These are phyloP conservation scores for Hafferia zeledoni DNA, from an alignment of 2,797 vertebrate genomes.

Conservation along the genomic window DNA sequence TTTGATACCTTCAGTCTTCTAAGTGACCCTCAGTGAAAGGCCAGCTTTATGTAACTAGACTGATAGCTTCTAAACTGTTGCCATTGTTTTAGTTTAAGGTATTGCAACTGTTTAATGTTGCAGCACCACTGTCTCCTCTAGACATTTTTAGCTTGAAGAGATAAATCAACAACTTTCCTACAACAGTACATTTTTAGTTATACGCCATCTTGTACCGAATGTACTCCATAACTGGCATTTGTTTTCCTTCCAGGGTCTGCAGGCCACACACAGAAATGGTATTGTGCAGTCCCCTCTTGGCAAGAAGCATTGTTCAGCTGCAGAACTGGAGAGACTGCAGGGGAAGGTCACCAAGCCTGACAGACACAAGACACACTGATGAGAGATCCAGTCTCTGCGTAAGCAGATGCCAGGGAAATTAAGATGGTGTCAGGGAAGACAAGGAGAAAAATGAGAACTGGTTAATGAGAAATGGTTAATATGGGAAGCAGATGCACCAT, in stretches of 20 bases:
- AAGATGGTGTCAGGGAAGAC: neutral
- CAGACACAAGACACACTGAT: neutral
- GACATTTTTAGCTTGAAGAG: neutral
- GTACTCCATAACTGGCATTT: neutral
- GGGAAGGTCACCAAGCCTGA: neutral
- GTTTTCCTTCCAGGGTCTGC: neutral
- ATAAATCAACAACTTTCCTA: neutral
- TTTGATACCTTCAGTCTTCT: neutral
- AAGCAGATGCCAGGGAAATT: slow-evolving; percentile 7
- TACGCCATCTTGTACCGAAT: neutral
- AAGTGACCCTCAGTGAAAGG: neutral
- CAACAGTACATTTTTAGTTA: neutral
- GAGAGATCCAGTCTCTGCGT: neutral
- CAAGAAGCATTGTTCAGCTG: neutral
- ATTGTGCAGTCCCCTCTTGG: neutral
- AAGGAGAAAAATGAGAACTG: neutral
- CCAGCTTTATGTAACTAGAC: neutral
- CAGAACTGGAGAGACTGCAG: neutral
- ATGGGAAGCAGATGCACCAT: neutral
- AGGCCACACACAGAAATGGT: neutral
- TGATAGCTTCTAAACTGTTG: neutral
- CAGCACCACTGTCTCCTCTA: neutral
- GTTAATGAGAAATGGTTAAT: neutral
- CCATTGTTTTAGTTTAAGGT: neutral
- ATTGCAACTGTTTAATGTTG: neutral